Conservation (phyloP, 30 jellyfish, hydroid and myxozoan species). For the Hydra vulgaris region DNA sequence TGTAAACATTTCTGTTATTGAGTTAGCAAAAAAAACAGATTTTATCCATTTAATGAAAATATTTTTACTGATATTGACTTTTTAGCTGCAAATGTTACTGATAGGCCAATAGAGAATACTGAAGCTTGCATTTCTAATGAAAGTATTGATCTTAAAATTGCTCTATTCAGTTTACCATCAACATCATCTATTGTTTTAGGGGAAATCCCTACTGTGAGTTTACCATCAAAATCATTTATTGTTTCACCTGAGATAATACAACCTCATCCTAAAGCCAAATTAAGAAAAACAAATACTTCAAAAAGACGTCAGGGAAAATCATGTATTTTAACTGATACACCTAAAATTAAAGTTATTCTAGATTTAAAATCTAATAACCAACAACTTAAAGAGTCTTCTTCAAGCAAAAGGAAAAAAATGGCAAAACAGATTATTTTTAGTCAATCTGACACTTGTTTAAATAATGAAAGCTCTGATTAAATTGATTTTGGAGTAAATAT, state of each 20-base stretch:
- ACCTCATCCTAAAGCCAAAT: not conserved
- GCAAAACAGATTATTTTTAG: not conserved
- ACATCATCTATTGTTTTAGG: not conserved
- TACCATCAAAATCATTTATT: not conserved
- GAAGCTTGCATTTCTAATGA: not conserved
- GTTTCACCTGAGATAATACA: not conserved
- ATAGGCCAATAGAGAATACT: not conserved
- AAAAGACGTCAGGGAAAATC: not conserved
- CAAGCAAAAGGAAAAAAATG: not conserved
- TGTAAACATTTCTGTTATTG: not conserved
- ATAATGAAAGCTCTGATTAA: not conserved
- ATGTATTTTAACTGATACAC: not conserved
- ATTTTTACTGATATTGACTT: not conserved
- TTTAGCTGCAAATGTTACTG: not conserved
- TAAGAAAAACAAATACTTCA: not conserved
- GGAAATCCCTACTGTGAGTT: too few relatives aligned
- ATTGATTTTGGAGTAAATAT: not conserved
- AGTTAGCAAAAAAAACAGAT: not conserved
- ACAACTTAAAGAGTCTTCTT: not conserved
- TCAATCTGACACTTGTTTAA: not conserved
- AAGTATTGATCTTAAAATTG: not conserved
- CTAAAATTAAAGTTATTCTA: not conserved
- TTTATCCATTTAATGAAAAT: not conserved
- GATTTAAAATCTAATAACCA: not conserved
- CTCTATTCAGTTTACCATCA: not conserved